Evolutionary conservation across 2,888 invertebrate species (phyloP).

Genomic region (Odiellus spinosus): DNA sequence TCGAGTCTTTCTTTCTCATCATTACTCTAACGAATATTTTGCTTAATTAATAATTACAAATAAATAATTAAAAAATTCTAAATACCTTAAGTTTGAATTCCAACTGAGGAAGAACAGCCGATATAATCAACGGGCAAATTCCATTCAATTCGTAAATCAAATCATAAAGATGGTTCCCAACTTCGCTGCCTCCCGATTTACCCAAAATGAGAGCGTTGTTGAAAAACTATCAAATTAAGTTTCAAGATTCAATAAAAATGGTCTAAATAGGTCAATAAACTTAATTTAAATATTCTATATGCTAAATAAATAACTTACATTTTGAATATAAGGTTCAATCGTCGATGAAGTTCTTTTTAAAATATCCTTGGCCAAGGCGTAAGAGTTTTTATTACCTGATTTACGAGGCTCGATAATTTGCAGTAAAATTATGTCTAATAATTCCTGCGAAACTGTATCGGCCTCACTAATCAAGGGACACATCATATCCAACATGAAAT

Average conservation of each 20-base stretch:
- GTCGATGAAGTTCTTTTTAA: conserved; percentile 80
- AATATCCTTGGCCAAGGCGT: conserved; percentile 65
- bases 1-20: conserved; percentile 73
- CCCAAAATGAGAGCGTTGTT: conserved; percentile 87
- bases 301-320: conserved; percentile 41
- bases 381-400: conserved; percentile 21
- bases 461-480: conserved; percentile 88
- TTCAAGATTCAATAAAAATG: too few species aligned
- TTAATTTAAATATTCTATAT: not conserved
- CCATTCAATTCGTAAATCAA: conserved; percentile 89
- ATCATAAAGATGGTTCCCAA: conserved; percentile 50
- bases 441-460: conserved; percentile 82
- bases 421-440: conserved; percentile 79
- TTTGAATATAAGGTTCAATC: conserved; percentile 84
- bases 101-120: conserved; percentile 72
- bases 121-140: conserved; percentile 70
- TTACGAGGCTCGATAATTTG: conserved; percentile 76
- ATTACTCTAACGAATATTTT: conserved; percentile 45
- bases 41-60: not conserved
- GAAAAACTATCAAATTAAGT: conserved; percentile 52
- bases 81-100: conserved; percentile 56
- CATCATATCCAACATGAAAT: conserved; percentile 89
- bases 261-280: too few species aligned
- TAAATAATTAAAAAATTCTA: not conserved
- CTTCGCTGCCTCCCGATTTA: conserved; percentile 42